Base-by-base conservation (phyloP, 1,140 invertebrate genomes). In the Antheraea mylitta region DNA sequence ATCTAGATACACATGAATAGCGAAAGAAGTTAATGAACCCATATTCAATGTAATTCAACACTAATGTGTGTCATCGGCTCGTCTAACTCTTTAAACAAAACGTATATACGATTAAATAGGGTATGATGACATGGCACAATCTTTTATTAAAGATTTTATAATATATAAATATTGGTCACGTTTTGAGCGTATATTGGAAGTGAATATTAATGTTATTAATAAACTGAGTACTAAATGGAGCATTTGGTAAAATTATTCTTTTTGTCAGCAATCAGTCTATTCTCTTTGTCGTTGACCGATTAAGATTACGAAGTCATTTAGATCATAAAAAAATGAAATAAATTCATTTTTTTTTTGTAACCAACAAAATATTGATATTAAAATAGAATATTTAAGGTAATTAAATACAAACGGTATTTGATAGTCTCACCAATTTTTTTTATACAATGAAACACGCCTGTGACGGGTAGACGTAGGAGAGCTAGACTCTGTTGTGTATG, bases 11-110 rank as follows among this genome's bases (percentile, higher is more conserved):
- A 80, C 70, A 80, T 79, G 78, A 85, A 87, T 87, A 85, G 82
- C 75, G 79, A 73, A 66, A 81, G 80, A 83, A 80, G 89, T 87
- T 85, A 91, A 91, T 86, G 87, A 91, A 90, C 89, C 87, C 83
- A 64, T 70, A 83, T 85, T 86, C 85, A 89, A 85, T 91, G 83
- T 87, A 90, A 88, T 82, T 81, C 81, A 84, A 88, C 76, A 83
- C 81, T 73, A 69, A 90, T 88, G 74, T 89, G 80, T 90, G 88
- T 84, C 87, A 79, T 87, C 83, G 88, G 83, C 87, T 87, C 74
- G 79, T 42, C 85, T 90, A 84, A 89, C 89, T 86, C 87, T 88
- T 83, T 77, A 78, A 74, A 85, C 85, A 81, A 86, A 84, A 86
- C 74, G 73, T 66, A 70, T 66, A 76, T 60, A 69, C 68, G 70